These are phyloP conservation scores for Sinocyclocheilus grahami DNA, from an alignment of 2,113 vertebrate species.

Conservation along the genomic window DNA sequence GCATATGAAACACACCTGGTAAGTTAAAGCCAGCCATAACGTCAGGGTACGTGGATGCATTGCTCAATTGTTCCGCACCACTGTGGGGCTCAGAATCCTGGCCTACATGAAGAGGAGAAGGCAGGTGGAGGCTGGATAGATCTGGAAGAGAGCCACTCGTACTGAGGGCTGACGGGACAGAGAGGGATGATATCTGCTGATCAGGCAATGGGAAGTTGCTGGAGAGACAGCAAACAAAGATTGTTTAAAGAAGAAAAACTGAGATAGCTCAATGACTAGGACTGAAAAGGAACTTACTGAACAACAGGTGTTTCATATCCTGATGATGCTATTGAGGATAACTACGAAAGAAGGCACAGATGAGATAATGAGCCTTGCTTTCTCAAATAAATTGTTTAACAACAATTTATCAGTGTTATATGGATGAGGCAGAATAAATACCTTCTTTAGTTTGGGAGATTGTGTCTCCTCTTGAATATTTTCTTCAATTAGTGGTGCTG, in stretches of 20 bases:
- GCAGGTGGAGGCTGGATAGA: constrained; percentile 81
- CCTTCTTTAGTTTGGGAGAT: constrained; percentile 79
- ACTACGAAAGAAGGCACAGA: constrained; percentile 23
- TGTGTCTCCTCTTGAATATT: constrained; percentile 72
- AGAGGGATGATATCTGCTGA: constrained; percentile 70
- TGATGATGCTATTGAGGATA: constrained; percentile 68
- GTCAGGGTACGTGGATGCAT: constrained; percentile 58
- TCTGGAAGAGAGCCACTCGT: constrained; percentile 81
- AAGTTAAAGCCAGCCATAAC: constrained; percentile 24
- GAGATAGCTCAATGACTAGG: not conserved
- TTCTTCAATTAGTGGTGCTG: constrained; percentile 80
- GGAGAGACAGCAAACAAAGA: not conserved
- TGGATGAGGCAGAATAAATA: constrained; percentile 44
- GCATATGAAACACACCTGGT: constrained; percentile 42
- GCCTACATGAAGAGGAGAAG: constrained; percentile 74
- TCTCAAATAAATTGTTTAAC: not conserved
- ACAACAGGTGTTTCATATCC: constrained; percentile 81
- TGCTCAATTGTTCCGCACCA: constrained; percentile 74
- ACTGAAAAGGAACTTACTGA: constrained; percentile 72
- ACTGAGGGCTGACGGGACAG: constrained; percentile 71
- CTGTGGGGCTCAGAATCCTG: constrained; percentile 75
- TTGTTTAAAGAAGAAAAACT: not conserved
- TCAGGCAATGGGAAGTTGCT: constrained; percentile 76
- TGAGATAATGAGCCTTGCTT: not conserved
- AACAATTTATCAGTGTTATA: not conserved